Percentiles rank a stretch among this genome's conserved stretches.
phyloP scores from a whole-genome alignment of 2,888 invertebrate genomes.

The Agrotis ipsilon region DNA sequence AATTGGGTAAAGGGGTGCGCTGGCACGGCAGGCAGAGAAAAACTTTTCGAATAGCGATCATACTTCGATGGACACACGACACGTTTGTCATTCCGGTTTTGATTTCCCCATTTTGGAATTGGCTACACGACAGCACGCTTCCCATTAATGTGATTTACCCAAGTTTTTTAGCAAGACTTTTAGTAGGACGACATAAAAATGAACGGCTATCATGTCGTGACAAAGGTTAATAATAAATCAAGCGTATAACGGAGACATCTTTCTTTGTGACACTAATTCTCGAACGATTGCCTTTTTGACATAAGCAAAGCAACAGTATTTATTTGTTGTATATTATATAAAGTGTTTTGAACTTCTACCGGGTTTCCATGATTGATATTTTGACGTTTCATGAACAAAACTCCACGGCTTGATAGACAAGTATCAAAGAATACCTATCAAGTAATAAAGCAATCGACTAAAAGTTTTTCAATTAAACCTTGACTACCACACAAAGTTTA shows the following conservation, averaged over 20 bases:
- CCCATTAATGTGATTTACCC: slow-evolving; percentile 36
- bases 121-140: slow-evolving; percentile 47
- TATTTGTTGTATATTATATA: slow-evolving; percentile 28
- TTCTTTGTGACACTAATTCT: slow-evolving; percentile 45
- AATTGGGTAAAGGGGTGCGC: slow-evolving; percentile 87
- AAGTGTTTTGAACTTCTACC: slow-evolving; percentile 31
- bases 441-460: slow-evolving; percentile 58
- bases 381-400: slow-evolving; percentile 51
- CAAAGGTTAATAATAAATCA: slow-evolving; percentile 61
- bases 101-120: slow-evolving; percentile 53
- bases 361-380: slow-evolving; percentile 37
- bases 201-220: slow-evolving; percentile 51
- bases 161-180: slow-evolving; percentile 33
- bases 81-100: slow-evolving; percentile 61
- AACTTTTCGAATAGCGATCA: slow-evolving; percentile 72
- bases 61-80: slow-evolving; percentile 59
- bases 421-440: slow-evolving; percentile 52
- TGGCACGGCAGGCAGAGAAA: slow-evolving; percentile 81
- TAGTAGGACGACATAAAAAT: slow-evolving; percentile 40
- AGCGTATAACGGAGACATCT: slow-evolving; percentile 31
- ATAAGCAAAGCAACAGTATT: slow-evolving; percentile 31
- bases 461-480: slow-evolving; percentile 67
- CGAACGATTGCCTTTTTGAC: slow-evolving; percentile 41
- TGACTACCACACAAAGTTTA: slow-evolving; percentile 55
- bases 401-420: slow-evolving; percentile 44